Conservation (phyloP, 35 echinoderm and acorn worm species). For the Hemicentrotus pulcherrimus region DNA sequence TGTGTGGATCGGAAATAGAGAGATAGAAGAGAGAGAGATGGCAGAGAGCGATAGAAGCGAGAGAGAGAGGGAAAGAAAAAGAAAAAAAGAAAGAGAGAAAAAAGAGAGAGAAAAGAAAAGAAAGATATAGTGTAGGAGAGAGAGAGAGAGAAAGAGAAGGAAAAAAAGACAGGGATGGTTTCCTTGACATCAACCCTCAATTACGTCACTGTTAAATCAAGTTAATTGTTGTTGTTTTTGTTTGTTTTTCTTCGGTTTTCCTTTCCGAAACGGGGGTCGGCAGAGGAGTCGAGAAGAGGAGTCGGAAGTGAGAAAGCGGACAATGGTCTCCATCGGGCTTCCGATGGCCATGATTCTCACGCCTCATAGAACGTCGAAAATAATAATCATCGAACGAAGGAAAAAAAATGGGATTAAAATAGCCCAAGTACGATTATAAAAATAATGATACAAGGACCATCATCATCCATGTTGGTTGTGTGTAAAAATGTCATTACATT, state of each 20-base stretch:
- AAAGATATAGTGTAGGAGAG: too few relatives aligned
- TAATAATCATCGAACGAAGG: background rate
- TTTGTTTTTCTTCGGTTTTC: background rate
- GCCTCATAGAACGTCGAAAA: background rate
- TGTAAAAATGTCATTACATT: too few relatives aligned
- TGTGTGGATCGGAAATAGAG: too few relatives aligned
- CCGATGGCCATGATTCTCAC: slow-evolving; percentile 31
- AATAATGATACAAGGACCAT: background rate
- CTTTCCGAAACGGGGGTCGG: background rate
- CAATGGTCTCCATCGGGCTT: background rate
- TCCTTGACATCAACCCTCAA: background rate
- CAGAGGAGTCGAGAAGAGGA: background rate
- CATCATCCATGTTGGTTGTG: background rate
- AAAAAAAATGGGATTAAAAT: background rate
- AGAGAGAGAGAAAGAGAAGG: too few relatives aligned
- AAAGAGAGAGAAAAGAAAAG: too few relatives aligned
- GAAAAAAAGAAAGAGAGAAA: too few relatives aligned
- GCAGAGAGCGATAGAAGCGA: too few relatives aligned
- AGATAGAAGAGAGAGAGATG: too few relatives aligned
- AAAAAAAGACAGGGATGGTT: background rate
- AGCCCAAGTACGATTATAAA: background rate
- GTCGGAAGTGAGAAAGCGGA: slow-evolving; percentile 21
- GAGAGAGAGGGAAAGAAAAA: too few relatives aligned
- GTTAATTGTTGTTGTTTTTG: too few relatives aligned
- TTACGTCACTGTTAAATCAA: background rate